Evolutionary conservation across 1,140 invertebrate genomes (phyloP), one percentile per base, ranked within the genome.

Genomic region (Apocrypta bakeri): DNA sequence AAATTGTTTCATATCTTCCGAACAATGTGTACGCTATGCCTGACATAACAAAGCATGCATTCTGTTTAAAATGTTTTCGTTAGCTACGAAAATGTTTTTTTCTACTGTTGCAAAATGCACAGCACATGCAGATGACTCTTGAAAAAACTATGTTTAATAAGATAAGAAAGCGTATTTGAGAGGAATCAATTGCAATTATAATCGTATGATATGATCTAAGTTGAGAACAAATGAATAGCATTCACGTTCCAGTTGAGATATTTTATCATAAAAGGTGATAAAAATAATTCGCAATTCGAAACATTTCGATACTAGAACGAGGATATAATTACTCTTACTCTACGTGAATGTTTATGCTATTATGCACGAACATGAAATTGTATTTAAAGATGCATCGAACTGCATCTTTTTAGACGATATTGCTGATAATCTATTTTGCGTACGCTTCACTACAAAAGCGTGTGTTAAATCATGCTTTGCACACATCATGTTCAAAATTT

Each of bases 1-100:
- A 56, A 71, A 76, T 82, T 76, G 42, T 82, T 75, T 81, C n/a
- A 1, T 69, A 82, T 56, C 29, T 76, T 82, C n/a, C 24, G 24
- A 33, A n/a, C 29, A 71, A 72, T 82, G 31, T 63, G 48, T 21
- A 33, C 72, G 63, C 21, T 56, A 27, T 71, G 42, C 37, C 48
- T 77, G 9, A 77, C 64, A 17, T 42, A 63, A 40, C 61, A 1
- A 69, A 82, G 40, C 29, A 61, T 63, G 42, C 37, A 77, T 33
- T 33, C n/a, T 31, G 24, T 71, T 63, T 1, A 33, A 68, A 24
- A 76, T 76, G 17, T 81, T 64, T 82, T 71, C 68, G 37, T 61
- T 17, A 48, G 33, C 42, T 2, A 69, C 21, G 14, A 76, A 66
- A 66, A 66, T 14, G 61, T 82, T 76, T 0, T 61, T 82, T 76